phyloP scores from a whole-genome alignment of 2,797 vertebrate species.

The Denticeps clupeoides region DNA sequence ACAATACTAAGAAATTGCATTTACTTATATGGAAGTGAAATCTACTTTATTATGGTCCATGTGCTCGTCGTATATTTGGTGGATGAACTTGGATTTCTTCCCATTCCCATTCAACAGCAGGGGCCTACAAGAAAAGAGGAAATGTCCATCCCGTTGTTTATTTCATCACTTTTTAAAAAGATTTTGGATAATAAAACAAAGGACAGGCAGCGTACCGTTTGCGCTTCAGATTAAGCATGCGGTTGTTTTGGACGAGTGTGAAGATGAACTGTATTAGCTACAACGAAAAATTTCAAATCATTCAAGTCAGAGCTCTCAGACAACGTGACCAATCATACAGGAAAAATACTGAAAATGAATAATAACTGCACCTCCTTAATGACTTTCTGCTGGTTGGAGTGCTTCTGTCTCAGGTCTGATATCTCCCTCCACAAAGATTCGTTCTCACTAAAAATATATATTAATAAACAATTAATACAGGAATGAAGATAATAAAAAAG shows the following conservation, averaged over 20 bases:
- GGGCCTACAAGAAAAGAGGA: constrained; percentile 53
- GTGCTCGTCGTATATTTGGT: constrained; percentile 78
- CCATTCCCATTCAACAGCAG: constrained; percentile 81
- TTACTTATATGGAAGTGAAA: constrained; percentile 2
- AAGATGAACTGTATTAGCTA: constrained; percentile 95
- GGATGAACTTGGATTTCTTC: constrained; percentile 82
- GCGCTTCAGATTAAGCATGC: constrained; percentile 83
- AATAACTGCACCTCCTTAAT: constrained; percentile 80
- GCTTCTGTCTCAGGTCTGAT: constrained; percentile 83
- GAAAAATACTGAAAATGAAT: neutral
- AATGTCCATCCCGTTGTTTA: neutral
- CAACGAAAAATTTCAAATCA: constrained; percentile 4
- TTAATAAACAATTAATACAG: too few relatives aligned
- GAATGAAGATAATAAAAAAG: too few relatives aligned
- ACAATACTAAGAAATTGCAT: neutral
- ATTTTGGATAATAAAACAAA: too few relatives aligned
- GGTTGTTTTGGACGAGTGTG: constrained; percentile 89
- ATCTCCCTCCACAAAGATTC: constrained; percentile 90
- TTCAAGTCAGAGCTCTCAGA: neutral
- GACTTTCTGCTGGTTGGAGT: constrained; percentile 86
- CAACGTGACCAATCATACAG: neutral
- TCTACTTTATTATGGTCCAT: constrained; percentile 49
- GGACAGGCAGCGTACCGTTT: constrained; percentile 88
- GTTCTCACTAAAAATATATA: constrained; percentile 85
- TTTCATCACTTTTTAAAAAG: too few relatives aligned